Conservation (phyloP, 2,113 vertebrate genomes). For the Tursiops truncatus region DNA sequence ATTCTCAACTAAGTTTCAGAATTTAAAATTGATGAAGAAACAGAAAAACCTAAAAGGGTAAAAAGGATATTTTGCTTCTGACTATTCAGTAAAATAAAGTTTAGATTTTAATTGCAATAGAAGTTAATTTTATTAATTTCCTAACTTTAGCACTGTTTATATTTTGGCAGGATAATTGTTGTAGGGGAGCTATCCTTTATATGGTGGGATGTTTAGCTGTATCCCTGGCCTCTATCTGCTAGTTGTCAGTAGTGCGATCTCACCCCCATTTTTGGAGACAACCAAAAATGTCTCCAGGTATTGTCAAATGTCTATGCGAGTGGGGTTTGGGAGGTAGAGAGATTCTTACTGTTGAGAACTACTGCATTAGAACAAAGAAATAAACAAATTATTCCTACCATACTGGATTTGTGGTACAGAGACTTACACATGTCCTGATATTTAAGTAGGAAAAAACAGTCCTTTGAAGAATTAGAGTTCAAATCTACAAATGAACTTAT, state of each 20-base stretch:
- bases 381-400: neutral
- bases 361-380: neutral
- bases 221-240: rapidly evolving
- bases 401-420: neutral
- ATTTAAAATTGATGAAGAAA: neutral
- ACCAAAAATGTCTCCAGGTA: neutral
- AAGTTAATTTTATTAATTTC: neutral
- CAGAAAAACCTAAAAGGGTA: neutral
- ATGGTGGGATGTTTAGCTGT: neutral
- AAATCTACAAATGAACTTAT: neutral
- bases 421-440: neutral
- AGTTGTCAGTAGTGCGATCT: neutral
- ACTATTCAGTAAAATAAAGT: neutral
- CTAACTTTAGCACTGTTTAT: neutral
- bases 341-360: neutral
- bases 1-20: neutral
- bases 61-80: neutral
- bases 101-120: neutral
- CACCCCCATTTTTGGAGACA: neutral
- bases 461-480: neutral
- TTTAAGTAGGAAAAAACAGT: neutral
- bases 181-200: rapidly evolving
- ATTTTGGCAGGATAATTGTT: neutral
- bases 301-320: neutral
- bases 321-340: neutral